Evolutionary conservation across 2,797 vertebrate species (phyloP).

Genomic region (Hoplostethus atlanticus): DNA sequence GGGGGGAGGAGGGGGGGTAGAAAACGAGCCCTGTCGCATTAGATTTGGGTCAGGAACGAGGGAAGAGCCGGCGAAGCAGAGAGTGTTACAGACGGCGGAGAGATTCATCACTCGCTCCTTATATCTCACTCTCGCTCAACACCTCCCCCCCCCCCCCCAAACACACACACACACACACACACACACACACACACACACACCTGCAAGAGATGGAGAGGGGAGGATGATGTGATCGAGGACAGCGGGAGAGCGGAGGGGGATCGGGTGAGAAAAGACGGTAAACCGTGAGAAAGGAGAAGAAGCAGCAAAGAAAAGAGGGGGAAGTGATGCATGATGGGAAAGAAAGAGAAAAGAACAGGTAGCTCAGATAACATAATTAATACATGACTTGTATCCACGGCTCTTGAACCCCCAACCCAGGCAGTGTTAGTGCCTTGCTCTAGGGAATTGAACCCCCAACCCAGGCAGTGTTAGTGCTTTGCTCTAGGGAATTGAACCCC

Average conservation of each 20-base stretch:
- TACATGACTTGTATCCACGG: conserved; percentile 28
- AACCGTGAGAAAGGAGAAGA: conserved; percentile 40
- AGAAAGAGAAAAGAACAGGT: conserved; percentile 3
- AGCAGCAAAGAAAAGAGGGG: conserved; percentile 9
- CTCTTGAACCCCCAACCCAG: background rate
- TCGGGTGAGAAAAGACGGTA: conserved; percentile 26
- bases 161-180: background rate
- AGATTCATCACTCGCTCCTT: conserved; percentile 67
- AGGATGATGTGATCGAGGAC: conserved; percentile 15
- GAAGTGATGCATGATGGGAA: conserved; percentile 11
- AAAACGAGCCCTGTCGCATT: conserved; percentile 76
- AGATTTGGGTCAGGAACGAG: conserved; percentile 78
- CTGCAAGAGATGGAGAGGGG: conserved; percentile 37
- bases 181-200: conserved; percentile 25
- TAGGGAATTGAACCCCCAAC: too few relatives aligned
- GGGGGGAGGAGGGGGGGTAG: conserved; percentile 6
- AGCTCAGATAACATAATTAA: conserved; percentile 38
- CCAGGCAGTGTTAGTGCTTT: too few relatives aligned
- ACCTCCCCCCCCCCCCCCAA: conserved; percentile 17
- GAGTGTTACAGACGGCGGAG: conserved; percentile 59
- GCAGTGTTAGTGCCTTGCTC: too few relatives aligned
- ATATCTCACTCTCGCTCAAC: conserved; percentile 21
- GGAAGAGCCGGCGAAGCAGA: conserved; percentile 57
- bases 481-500: too few relatives aligned
- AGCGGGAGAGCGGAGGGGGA: background rate